phyloP scores from a whole-genome alignment of 2,797 vertebrate genomes.

The Hirundo rustica region DNA sequence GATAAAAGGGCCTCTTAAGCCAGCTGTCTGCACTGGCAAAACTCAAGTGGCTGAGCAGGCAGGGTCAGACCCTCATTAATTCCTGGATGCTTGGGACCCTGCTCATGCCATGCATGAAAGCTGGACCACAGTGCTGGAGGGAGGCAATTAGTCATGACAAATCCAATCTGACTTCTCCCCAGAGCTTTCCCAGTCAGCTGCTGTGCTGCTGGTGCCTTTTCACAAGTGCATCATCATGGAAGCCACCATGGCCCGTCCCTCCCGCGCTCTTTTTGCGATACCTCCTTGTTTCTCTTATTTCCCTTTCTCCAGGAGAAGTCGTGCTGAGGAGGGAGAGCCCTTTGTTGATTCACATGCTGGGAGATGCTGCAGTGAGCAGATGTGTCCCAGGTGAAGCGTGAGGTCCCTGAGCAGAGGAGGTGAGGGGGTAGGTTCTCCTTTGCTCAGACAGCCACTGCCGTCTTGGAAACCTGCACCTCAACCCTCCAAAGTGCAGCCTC shows the following conservation, averaged over 20 bases:
- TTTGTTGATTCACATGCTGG: fast-evolving
- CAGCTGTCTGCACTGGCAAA: background rate
- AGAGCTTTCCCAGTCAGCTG: background rate
- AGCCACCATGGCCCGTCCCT: background rate
- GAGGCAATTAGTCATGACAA: slow-evolving; percentile 22
- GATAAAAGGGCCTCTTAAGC: slow-evolving; percentile 23
- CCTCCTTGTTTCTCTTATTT: background rate
- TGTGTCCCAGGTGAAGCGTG: fast-evolving
- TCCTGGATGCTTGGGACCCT: background rate
- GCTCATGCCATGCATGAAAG: background rate
- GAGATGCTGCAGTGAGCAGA: background rate
- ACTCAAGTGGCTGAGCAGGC: background rate
- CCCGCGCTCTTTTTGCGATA: background rate
- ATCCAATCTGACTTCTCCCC: background rate
- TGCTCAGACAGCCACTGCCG: background rate
- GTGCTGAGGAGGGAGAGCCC: background rate
- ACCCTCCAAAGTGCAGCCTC: background rate
- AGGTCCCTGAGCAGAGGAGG: background rate
- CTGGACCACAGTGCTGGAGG: background rate
- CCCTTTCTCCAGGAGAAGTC: background rate
- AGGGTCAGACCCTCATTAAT: slow-evolving; percentile 44
- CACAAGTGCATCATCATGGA: fast-evolving
- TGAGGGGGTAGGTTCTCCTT: background rate
- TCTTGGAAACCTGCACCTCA: background rate
- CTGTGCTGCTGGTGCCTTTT: background rate